Conservation (phyloP, 2,113 vertebrate species). For the Dipodomys merriami region DNA sequence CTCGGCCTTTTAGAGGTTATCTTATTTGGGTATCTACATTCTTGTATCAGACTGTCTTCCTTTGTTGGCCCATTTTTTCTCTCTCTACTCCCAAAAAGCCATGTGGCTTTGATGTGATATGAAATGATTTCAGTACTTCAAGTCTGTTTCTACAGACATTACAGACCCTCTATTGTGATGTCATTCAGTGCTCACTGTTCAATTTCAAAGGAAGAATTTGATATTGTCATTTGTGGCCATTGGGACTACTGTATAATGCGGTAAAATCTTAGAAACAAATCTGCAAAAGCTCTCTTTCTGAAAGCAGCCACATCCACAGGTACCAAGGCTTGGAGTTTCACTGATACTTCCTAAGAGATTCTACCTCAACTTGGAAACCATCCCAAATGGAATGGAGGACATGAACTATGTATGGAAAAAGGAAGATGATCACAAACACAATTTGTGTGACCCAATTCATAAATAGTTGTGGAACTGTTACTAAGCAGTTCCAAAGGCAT, state of each 20-base stretch:
- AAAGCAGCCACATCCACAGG: background rate
- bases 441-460: conserved; percentile 32
- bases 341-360: background rate
- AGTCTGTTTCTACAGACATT: background rate
- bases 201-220: background rate
- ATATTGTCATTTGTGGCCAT: background rate
- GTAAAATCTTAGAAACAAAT: background rate
- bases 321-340: background rate
- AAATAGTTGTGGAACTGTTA: conserved; percentile 44
- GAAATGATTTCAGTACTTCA: background rate
- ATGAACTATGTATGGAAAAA: background rate
- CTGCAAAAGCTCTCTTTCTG: background rate
- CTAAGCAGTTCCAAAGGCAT: conserved; percentile 59
- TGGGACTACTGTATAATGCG: background rate
- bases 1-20: too few species aligned
- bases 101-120: background rate
- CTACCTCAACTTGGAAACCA: background rate
- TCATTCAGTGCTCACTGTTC: background rate
- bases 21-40: background rate
- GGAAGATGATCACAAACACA: conserved; percentile 31
- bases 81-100: background rate
- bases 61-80: background rate
- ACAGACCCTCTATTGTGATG: background rate
- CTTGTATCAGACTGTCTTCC: background rate
- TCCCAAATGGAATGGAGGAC: background rate